phyloP scores from a whole-genome alignment of 2,797 vertebrate genomes.

The Ctenosaura bakeri region DNA sequence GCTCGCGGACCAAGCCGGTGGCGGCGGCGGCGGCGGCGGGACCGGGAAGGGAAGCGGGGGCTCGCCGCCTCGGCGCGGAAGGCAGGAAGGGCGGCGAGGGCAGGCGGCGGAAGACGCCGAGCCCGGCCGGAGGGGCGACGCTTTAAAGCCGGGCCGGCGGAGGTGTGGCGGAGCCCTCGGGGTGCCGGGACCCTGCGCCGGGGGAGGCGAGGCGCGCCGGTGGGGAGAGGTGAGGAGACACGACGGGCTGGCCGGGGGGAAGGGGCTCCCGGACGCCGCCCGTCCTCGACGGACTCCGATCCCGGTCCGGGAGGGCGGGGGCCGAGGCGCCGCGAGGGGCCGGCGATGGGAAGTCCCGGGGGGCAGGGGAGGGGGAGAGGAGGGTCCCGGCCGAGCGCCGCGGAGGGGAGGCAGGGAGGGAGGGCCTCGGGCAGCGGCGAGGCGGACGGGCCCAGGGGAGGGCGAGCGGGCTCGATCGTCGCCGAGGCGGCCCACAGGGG shows the following conservation, averaged over 20 bases:
- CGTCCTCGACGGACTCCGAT: not conserved
- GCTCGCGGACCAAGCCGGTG: too few relatives aligned
- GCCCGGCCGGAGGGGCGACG: too few relatives aligned
- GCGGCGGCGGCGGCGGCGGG: not conserved
- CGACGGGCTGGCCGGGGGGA: not conserved
- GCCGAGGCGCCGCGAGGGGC: too few relatives aligned
- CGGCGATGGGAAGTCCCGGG: not conserved
- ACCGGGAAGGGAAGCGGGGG: not conserved
- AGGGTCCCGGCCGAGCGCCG: not conserved
- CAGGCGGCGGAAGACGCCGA: too few relatives aligned
- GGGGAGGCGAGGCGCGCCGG: not conserved
- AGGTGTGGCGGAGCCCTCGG: not conserved
- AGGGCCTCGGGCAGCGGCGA: conserved; percentile 22
- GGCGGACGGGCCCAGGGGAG: conserved; percentile 25
- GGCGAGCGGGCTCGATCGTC: conserved; percentile 9
- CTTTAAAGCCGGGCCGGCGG: not conserved
- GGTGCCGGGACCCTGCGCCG: too few relatives aligned
- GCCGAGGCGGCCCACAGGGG: conserved; percentile 38
- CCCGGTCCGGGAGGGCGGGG: not conserved
- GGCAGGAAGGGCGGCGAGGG: too few relatives aligned
- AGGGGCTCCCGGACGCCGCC: not conserved
- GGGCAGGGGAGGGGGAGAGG: not conserved
- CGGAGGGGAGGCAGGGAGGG: conserved; percentile 18
- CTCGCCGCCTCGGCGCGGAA: too few relatives aligned
- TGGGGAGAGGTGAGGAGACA: too few relatives aligned